phyloP scores from a whole-genome alignment of 2,888 invertebrate genomes.

The Nowickia ferox region DNA sequence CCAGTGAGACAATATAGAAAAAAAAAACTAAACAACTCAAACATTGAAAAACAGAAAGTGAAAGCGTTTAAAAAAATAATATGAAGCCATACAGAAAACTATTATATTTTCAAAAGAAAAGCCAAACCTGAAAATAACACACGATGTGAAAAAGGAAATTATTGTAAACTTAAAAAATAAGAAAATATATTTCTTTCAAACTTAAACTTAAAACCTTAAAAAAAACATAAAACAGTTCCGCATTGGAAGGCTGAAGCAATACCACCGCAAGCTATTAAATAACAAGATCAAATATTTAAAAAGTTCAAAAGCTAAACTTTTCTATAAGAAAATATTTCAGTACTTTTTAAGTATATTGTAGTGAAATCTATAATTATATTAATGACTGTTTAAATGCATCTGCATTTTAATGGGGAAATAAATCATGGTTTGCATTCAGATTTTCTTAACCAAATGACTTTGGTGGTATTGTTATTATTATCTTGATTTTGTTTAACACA shows the following conservation, averaged over 20 bases:
- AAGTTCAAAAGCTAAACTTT: slow-evolving; percentile 24
- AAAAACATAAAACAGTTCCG: slow-evolving; percentile 56
- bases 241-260: slow-evolving; percentile 32
- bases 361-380: slow-evolving; percentile 21
- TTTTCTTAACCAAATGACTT: slow-evolving; percentile 9
- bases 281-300: slow-evolving; percentile 51
- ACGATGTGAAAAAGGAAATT: slow-evolving; percentile 55
- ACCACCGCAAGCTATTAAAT: slow-evolving; percentile 37
- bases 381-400: background rate
- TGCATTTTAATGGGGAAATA: background rate
- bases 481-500: background rate
- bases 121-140: slow-evolving; percentile 16
- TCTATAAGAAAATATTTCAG: background rate
- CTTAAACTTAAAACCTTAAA: slow-evolving; percentile 27
- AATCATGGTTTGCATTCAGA: background rate
- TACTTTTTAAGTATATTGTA: background rate
- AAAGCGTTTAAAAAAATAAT: slow-evolving; percentile 59
- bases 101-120: slow-evolving; percentile 31
- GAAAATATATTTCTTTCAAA: slow-evolving; percentile 1
- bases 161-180: background rate
- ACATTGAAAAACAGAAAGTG: slow-evolving; percentile 57
- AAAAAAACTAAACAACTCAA: background rate
- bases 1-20: slow-evolving; percentile 26
- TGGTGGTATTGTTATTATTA: background rate
- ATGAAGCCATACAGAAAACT: slow-evolving; percentile 58